Base-by-base conservation (phyloP, 2,113 vertebrate genomes). In the Nettapus auritus region DNA sequence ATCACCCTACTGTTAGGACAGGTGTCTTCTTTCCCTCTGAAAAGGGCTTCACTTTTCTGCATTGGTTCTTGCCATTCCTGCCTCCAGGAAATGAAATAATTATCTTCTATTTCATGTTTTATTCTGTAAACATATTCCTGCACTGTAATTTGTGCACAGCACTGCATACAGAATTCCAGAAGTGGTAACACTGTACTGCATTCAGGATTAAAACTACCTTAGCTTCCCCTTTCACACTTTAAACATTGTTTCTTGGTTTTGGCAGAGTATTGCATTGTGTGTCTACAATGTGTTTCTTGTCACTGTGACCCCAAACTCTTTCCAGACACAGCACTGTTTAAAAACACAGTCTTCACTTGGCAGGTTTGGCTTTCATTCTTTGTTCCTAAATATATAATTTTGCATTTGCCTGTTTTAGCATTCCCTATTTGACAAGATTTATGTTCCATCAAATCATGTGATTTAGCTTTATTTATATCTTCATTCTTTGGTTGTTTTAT, bases 391-490 rank as follows among this genome's bases (percentile, higher is more conserved):
- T 13, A 56, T 20, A 42, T 29, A 84, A 28, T 33, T 81, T 84
- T n/a, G 21, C 34, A n/a, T 75, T 92, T 75, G 52, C 69, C 69
- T 82, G 48, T 57, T 93, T 92, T 64, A 64, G 16, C 42, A 78
- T 56, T 31, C 56, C 17, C 36, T 64, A 13, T 71, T 93, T 84
- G 86, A 92, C 23, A 71, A 52, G 53, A 86, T 92, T 90, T 92
- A 79, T 79, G 44, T 87, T 87, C 56, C 57, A 92, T 57, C 68
- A 57, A 91, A 90, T 89, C 68, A 59, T 38, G 46, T 26, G 52
- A 42, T 70, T 57, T 57, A 66, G 68, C 8, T 90, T 94, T 95
- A 64, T 94, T 93, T 93, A 52, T 64, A 56, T 79, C 38, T 86
- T 84, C 88, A n/a, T 85, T 84, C 66, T 90, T 86, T 3, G 2